Evolutionary conservation across 2,888 invertebrate genomes (phyloP).

Genomic region (Helicoverpa assulta): DNA sequence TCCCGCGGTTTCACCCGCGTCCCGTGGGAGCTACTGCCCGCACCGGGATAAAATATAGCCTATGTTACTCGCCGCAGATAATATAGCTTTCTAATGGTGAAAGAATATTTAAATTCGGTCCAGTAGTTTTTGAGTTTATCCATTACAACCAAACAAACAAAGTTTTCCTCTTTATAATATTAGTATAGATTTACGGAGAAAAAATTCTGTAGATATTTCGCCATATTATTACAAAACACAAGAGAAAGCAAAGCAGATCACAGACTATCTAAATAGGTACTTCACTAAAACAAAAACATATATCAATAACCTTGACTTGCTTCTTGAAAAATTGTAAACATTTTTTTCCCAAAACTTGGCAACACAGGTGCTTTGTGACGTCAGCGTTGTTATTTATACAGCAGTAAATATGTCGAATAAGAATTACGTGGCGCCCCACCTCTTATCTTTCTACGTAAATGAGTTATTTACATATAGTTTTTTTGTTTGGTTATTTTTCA

Average conservation of each 20-base stretch:
- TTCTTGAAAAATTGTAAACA: slow-evolving; percentile 18
- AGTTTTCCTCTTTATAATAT: too few species aligned
- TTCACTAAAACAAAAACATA: background rate
- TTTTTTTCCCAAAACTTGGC: slow-evolving; percentile 26
- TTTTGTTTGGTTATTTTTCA: slow-evolving; percentile 3
- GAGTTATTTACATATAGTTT: background rate
- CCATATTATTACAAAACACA: too few species aligned
- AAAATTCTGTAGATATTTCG: background rate
- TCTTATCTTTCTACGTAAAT: slow-evolving; percentile 1
- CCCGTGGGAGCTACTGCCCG: too few species aligned
- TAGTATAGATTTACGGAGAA: too few species aligned
- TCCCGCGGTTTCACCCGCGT: too few species aligned
- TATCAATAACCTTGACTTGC: slow-evolving; percentile 27
- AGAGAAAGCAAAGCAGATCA: background rate
- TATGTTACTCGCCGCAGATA: too few species aligned
- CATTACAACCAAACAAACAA: too few species aligned
- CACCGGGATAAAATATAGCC: too few species aligned
- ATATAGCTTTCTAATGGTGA: too few species aligned
- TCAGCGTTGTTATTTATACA: slow-evolving; percentile 29
- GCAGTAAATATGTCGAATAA: slow-evolving; percentile 2
- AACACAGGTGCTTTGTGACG: slow-evolving; percentile 21
- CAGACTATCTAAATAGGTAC: too few species aligned
- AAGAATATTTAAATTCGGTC: too few species aligned
- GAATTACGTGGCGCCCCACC: slow-evolving; percentile 25
- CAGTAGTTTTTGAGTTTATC: too few species aligned